Evolutionary conservation across 2,888 invertebrate genomes (phyloP).

Genomic region (Crossocerus cetratus): DNA sequence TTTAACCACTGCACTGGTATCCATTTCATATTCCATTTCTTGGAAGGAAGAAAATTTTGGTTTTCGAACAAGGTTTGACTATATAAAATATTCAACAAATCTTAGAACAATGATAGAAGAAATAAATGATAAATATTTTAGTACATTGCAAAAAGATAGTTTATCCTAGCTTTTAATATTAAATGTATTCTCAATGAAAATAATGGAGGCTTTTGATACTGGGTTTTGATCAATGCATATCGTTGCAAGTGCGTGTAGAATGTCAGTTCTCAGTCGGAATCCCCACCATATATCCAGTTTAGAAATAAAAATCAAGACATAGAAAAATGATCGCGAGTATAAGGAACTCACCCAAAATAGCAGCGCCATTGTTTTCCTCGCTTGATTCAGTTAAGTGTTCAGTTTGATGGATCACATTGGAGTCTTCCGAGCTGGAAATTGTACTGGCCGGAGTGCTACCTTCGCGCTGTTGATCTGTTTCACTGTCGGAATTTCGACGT

Average conservation of each 20-base stretch:
- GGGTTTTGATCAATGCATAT: constrained; percentile 18
- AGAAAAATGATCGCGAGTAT: constrained; percentile 58
- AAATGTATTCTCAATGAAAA: too few species aligned
- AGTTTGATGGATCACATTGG: constrained; percentile 65
- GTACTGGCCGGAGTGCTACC: constrained; percentile 74
- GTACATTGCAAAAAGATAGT: constrained; percentile 19
- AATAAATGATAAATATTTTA: constrained; percentile 7
- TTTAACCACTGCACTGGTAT: constrained; percentile 12
- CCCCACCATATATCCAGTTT: constrained; percentile 15
- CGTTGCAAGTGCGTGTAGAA: constrained; percentile 1
- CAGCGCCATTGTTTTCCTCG: constrained; percentile 67
- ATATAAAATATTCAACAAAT: neutral
- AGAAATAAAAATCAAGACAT: constrained; percentile 52
- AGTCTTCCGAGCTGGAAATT: constrained; percentile 72
- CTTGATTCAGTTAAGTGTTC: constrained; percentile 65
- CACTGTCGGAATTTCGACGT: constrained; percentile 70
- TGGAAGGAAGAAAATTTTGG: constrained; percentile 9
- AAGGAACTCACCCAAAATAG: constrained; percentile 71
- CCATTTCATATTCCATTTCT: neutral
- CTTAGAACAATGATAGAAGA: neutral
- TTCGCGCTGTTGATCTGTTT: constrained; percentile 70
- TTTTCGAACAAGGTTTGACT: too few species aligned
- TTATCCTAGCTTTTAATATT: neutral
- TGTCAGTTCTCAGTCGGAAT: too few species aligned
- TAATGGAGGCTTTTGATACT: too few species aligned